Conservation (phyloP, 2,888 invertebrate genomes). For the Drosophila cracens region DNA sequence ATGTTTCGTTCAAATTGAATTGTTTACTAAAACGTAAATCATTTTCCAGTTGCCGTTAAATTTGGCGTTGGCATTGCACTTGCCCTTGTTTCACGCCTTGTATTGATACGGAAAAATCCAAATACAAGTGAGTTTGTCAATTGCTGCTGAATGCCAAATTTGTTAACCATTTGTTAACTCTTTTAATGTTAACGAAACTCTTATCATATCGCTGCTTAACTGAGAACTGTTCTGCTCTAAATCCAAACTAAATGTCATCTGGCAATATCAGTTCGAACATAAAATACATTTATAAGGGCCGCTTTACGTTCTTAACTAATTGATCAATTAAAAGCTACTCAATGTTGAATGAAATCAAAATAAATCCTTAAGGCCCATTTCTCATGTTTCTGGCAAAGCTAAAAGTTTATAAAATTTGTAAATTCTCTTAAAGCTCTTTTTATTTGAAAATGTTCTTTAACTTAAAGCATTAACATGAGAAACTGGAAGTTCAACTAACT, state of each 20-base stretch:
- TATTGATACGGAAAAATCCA: conserved; percentile 90
- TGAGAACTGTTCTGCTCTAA: conserved; percentile 24
- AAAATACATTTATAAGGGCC: conserved; percentile 4
- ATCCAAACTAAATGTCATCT: conserved; percentile 18
- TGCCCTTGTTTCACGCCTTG: conserved; percentile 93
- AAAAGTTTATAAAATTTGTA: neutral
- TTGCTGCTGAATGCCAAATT: conserved; percentile 53
- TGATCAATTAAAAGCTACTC: conserved; percentile 18
- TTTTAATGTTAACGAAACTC: conserved; percentile 45
- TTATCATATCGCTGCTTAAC: conserved; percentile 32
- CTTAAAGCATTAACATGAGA: conserved; percentile 5
- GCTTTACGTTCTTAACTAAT: conserved; percentile 39
- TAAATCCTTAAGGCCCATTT: neutral
- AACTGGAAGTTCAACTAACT: conserved; percentile 30
- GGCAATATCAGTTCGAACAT: conserved; percentile 19
- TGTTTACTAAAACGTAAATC: conserved; percentile 65
- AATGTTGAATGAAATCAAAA: conserved; percentile 24
- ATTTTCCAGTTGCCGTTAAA: conserved; percentile 94
- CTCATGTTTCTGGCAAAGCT: conserved; percentile 19
- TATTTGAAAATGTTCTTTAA: neutral
- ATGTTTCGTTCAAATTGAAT: conserved; percentile 40
- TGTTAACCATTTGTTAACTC: conserved; percentile 22
- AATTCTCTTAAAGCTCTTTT: neutral
- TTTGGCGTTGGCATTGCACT: conserved; percentile 93
- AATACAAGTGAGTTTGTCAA: conserved; percentile 85